Base-by-base conservation (phyloP, 2,113 vertebrate species). In the Spermophilus dauricus region DNA sequence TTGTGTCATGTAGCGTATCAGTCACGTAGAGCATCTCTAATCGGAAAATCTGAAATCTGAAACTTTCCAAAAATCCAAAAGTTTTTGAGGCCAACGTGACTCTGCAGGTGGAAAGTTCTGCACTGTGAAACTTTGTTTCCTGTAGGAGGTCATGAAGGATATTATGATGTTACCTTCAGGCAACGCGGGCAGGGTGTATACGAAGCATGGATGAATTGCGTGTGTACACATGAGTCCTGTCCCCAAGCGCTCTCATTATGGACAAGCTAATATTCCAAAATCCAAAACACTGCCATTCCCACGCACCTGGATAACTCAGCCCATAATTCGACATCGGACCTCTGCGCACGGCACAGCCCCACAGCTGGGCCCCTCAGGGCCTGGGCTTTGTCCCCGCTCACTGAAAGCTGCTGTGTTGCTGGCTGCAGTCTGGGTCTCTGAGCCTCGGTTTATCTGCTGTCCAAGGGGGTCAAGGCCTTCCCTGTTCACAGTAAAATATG, bases 401-500 rank as follows among this genome's bases (percentile, higher is more conserved):
- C 37, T 28, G 37, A 8, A 28, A 3, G 37, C 28, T 45, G 16
- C 69, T 8, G 42, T 53, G 48, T 84, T 5, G 20, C 32, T 7
- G 4, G 72, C 45, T 18, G 20, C n/a, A 1, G 26, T 10, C 56
- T 45, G 70, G 26, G 45, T 70, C 72, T 67, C 76, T 28, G 58
- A 81, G 65, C 42, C 34, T 63, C 2, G 30, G 56, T 51, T 20
- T 42, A 18, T 53, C 37, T 1, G 1, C 32, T 75, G 76, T 26
- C 5, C 8, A 14, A 22, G 53, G 30, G 51, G 37, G 28, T 24
- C 24, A 1, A 14, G 51, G 42, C 75, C 34, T 34, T 37, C 34
- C 26, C 86, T 5, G 4, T 32, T 0, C 13, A 1, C 34, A 2
- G 0, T 28, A 5, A 28, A 42, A 45, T 2, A 8, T 18, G 1